Evolutionary conservation across 2,888 invertebrate species (phyloP).

Genomic region (Alviniconcha strummeri): DNA sequence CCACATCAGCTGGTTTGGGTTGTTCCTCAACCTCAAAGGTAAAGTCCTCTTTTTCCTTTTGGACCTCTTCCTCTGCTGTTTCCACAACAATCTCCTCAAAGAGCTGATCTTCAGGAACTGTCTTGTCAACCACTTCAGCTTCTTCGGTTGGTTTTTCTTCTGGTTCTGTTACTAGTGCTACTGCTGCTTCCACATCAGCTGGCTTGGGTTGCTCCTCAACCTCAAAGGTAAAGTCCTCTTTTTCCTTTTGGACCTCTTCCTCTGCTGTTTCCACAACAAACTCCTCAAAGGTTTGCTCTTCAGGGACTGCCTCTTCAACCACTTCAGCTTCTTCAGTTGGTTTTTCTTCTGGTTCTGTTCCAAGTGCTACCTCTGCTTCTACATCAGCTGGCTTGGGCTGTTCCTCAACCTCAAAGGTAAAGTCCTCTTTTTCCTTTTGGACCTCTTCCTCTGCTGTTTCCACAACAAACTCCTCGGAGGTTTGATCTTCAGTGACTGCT

Average conservation of each 20-base stretch:
- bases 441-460: too few relatives aligned
- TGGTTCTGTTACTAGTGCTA: slow-evolving; percentile 28
- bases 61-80: too few relatives aligned
- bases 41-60: too few relatives aligned
- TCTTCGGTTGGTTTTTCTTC: slow-evolving; percentile 76
- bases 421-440: too few relatives aligned
- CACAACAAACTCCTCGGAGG: too few relatives aligned
- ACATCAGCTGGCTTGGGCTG: not conserved
- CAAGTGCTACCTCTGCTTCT: not conserved
- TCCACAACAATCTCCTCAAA: too few relatives aligned
- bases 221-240: not conserved
- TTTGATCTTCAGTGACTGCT: too few relatives aligned
- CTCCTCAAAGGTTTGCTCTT: not conserved
- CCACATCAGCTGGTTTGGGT: too few relatives aligned
- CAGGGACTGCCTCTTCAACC: not conserved
- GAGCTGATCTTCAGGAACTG: too few relatives aligned
- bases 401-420: not conserved
- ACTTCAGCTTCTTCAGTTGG: slow-evolving; percentile 50
- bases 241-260: slow-evolving; percentile 59
- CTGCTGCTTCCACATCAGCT: slow-evolving; percentile 21
- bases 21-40: too few relatives aligned
- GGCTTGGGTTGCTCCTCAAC: slow-evolving; percentile 12
- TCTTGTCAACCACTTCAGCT: slow-evolving; percentile 2
- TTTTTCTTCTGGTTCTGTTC: not conserved
- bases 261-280: slow-evolving; percentile 73